Evolutionary conservation across 1,140 invertebrate species (phyloP).

Genomic region (Acromyrmex heyeri): DNA sequence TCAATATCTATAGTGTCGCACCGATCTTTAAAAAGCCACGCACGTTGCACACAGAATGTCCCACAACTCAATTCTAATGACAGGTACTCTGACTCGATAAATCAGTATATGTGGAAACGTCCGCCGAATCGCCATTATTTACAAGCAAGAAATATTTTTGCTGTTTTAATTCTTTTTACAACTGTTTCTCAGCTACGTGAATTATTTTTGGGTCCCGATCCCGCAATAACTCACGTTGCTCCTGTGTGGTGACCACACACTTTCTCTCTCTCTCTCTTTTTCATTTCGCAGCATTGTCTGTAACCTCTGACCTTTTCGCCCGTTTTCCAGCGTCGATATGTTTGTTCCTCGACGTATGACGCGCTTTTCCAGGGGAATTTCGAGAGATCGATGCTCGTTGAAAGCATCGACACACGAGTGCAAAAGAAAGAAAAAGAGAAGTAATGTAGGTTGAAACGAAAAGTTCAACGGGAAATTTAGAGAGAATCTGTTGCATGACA

Average conservation of each 20-base stretch:
- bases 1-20: background rate
- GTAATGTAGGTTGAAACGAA: slow-evolving; percentile 1
- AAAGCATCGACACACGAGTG: slow-evolving; percentile 22
- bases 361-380: slow-evolving; percentile 43
- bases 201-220: slow-evolving; percentile 32
- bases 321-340: slow-evolving; percentile 38
- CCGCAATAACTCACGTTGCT: slow-evolving; percentile 43
- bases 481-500: slow-evolving; percentile 36
- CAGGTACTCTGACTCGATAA: slow-evolving; percentile 24
- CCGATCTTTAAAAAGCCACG: slow-evolving; percentile 27
- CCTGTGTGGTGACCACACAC: background rate
- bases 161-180: slow-evolving; percentile 28
- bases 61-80: slow-evolving; percentile 37
- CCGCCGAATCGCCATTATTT: slow-evolving; percentile 23
- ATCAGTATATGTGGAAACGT: slow-evolving; percentile 2
- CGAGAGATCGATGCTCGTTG: slow-evolving; percentile 41
- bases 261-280: background rate
- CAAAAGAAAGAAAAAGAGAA: background rate
- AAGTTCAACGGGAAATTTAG: slow-evolving; percentile 18
- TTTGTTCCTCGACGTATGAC: slow-evolving; percentile 16
- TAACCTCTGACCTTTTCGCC: slow-evolving; percentile 32
- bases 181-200: slow-evolving; percentile 21
- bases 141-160: slow-evolving; percentile 37
- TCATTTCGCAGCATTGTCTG: slow-evolving; percentile 21
- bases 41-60: slow-evolving; percentile 7